These are phyloP conservation scores for Platorchestia sp. DNA, from an alignment of 1,140 invertebrate species.

Conservation along the genomic window DNA sequence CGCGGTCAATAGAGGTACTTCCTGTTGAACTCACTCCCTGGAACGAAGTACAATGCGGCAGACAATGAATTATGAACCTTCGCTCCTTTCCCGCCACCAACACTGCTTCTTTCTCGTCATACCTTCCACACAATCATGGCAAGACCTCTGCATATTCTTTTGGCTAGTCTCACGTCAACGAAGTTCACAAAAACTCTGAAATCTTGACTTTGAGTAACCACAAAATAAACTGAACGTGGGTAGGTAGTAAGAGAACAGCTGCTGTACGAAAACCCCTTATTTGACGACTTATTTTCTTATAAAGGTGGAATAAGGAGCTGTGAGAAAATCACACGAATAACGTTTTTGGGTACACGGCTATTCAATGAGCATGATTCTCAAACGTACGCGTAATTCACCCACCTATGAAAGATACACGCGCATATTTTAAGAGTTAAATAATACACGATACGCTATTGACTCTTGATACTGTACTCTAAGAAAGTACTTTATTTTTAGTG, in stretches of 20 bases:
- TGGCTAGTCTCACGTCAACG: neutral
- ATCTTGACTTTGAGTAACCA: neutral
- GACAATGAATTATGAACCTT: neutral
- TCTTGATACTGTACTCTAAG: too few relatives aligned
- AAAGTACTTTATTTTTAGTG: too few relatives aligned
- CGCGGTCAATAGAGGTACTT: slow-evolving; percentile 43
- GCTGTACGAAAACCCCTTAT: neutral
- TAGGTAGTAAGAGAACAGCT: neutral
- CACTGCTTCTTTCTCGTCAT: neutral
- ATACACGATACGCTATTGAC: too few relatives aligned
- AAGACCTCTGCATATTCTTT: neutral
- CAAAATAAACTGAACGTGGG: neutral
- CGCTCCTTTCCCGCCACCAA: neutral
- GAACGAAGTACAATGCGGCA: neutral
- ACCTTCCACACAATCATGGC: neutral
- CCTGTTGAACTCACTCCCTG: neutral
- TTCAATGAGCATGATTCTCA: too few relatives aligned
- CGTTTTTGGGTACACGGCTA: too few relatives aligned
- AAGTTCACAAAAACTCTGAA: neutral
- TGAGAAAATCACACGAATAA: too few relatives aligned
- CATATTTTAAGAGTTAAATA: too few relatives aligned
- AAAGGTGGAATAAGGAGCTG: too few relatives aligned
- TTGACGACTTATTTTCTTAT: too few relatives aligned
- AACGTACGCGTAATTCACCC: too few relatives aligned
- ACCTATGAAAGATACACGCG: too few relatives aligned